Evolutionary conservation across 2,797 vertebrate species (phyloP).

Genomic region (Hypotaenidia philippensis): DNA sequence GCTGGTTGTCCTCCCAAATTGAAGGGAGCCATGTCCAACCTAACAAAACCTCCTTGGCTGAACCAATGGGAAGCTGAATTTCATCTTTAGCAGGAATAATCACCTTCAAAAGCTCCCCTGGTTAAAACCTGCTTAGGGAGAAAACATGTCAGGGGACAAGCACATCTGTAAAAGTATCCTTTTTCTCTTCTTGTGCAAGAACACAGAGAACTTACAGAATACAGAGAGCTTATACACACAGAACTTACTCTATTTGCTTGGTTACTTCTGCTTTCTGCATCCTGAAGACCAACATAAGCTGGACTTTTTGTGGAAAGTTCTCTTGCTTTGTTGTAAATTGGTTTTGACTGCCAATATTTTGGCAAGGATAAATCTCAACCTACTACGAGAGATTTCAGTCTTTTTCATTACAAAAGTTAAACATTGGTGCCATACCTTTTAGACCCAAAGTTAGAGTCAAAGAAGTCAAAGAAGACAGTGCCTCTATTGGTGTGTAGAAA

Average conservation of each 20-base stretch:
- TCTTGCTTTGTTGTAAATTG: background rate
- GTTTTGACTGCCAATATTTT: background rate
- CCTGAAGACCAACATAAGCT: background rate
- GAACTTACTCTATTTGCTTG: background rate
- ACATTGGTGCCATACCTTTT: background rate
- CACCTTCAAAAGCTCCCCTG: background rate
- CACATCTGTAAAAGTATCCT: background rate
- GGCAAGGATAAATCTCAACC: background rate
- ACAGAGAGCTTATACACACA: no score
- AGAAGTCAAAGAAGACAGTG: background rate
- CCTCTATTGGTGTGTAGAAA: background rate
- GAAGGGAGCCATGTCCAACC: background rate
- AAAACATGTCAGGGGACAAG: background rate
- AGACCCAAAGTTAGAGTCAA: background rate
- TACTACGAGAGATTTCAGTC: background rate
- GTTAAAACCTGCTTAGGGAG: background rate
- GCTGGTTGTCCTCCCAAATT: background rate
- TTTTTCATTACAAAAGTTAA: background rate
- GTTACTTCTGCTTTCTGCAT: background rate
- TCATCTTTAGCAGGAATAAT: background rate
- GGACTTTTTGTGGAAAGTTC: background rate
- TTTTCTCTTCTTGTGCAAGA: background rate
- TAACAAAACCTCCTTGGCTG: background rate
- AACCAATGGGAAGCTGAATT: background rate
- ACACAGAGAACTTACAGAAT: no score